Percentiles rank a stretch among this genome's conserved stretches.
These are phyloP conservation scores for Drosophila biarmipes DNA, from an alignment of 1,140 invertebrate genomes.

Conservation along the genomic window DNA sequence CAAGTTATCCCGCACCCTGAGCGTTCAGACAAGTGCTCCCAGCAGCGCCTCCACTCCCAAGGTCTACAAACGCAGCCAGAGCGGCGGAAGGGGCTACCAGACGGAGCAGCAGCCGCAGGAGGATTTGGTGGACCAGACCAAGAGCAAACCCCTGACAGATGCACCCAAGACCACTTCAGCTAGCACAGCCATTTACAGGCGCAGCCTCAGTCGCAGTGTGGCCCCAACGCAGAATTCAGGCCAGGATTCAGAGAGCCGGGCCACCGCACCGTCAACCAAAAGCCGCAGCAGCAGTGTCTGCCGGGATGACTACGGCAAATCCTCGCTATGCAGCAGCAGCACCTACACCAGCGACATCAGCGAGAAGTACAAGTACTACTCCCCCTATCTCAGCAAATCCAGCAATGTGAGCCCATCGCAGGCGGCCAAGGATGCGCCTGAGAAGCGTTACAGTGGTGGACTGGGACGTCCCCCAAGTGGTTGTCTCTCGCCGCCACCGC, in stretches of 20 bases:
- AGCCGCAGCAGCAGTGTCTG: conserved; percentile 77
- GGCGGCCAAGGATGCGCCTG: conserved; percentile 32
- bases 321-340: conserved; percentile 65
- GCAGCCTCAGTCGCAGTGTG: conserved; percentile 68
- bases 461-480: conserved; percentile 82
- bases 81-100: conserved; percentile 65
- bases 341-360: conserved; percentile 74
- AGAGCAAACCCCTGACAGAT: conserved; percentile 45
- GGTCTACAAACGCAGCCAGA: conserved; percentile 81
- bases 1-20: conserved; percentile 87
- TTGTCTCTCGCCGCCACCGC: conserved; percentile 73
- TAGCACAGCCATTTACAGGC: conserved; percentile 62
- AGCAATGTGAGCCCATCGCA: conserved; percentile 35
- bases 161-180: conserved; percentile 62
- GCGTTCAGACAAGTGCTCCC: conserved; percentile 84
- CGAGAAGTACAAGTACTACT: conserved; percentile 83
- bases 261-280: conserved; percentile 28
- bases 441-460: conserved; percentile 64
- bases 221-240: background rate
- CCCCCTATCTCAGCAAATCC: conserved; percentile 75
- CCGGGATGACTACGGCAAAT: conserved; percentile 71
- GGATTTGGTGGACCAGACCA: conserved; percentile 30
- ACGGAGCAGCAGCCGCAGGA: conserved; percentile 28
- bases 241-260: conserved; percentile 10
- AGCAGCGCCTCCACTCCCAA: conserved; percentile 33